A percentile compares a stretch with the other conserved stretches of the same genome.
Evolutionary conservation across 2,797 vertebrate genomes (phyloP).

Genomic region (Orientallactaga sibirica): DNA sequence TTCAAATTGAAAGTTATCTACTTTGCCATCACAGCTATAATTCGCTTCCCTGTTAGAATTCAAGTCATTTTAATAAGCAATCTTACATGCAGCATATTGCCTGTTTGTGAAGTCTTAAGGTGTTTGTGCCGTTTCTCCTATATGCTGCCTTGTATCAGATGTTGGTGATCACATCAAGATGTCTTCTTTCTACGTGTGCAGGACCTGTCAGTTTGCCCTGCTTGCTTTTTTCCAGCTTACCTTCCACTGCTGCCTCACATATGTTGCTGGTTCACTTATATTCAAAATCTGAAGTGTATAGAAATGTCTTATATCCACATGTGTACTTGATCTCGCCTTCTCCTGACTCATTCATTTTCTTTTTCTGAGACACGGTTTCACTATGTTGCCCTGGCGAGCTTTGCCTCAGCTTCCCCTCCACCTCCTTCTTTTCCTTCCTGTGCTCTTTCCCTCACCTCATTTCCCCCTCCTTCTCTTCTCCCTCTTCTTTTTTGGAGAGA

Average conservation of each 20-base stretch:
- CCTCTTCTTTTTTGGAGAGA: too few relatives aligned
- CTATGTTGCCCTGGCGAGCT: neutral
- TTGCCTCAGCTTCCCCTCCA: neutral
- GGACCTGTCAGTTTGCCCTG: neutral
- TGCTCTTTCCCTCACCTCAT: neutral
- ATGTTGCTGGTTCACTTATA: neutral
- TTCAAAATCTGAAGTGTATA: slow-evolving; percentile 1
- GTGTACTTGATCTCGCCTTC: neutral
- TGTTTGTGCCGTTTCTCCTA: neutral
- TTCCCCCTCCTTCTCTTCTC: neutral
- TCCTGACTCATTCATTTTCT: neutral
- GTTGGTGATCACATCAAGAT: neutral
- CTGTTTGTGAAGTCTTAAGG: slow-evolving; percentile 14
- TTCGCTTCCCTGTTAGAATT: slow-evolving; percentile 5
- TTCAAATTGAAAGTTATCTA: slow-evolving; percentile 38
- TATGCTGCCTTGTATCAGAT: too few relatives aligned
- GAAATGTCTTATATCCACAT: neutral
- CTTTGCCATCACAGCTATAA: neutral
- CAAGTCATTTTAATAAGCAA: slow-evolving; percentile 21
- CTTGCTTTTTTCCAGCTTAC: neutral
- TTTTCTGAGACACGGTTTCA: neutral
- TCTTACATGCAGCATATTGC: neutral
- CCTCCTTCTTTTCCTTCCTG: neutral
- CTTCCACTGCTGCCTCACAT: neutral
- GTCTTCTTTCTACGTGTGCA: neutral